Evolutionary conservation across 2,113 vertebrate genomes (phyloP).

Genomic region (Prochilodus magdalenae): DNA sequence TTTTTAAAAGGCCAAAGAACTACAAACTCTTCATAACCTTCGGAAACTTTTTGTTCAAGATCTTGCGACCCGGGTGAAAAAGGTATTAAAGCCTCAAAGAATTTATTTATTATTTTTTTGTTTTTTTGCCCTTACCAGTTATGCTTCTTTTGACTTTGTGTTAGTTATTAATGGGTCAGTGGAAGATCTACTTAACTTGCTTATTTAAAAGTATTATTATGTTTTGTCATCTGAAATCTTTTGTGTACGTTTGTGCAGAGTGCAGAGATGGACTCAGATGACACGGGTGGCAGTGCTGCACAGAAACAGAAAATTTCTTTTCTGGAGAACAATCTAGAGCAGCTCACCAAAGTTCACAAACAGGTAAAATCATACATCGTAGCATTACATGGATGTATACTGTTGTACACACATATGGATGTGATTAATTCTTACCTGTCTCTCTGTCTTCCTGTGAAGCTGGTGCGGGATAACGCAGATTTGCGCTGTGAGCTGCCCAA

Average conservation of each 20-base stretch:
- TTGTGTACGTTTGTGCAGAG: conserved; percentile 86
- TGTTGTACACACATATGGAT: background rate
- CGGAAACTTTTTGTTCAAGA: conserved; percentile 97
- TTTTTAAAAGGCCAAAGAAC: conserved; percentile 84
- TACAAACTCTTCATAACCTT: conserved; percentile 96
- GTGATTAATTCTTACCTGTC: no score
- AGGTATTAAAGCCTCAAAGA: conserved; percentile 75
- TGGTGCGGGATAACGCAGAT: conserved; percentile 94
- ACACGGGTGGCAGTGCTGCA: conserved; percentile 86
- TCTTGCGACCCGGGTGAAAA: conserved; percentile 90
- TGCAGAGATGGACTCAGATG: conserved; percentile 87
- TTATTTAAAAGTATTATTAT: background rate
- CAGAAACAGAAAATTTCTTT: conserved; percentile 97
- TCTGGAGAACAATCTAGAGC: conserved; percentile 96
- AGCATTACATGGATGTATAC: no score
- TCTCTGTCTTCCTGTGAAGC: conserved; percentile 67
- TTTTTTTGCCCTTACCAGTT: no score
- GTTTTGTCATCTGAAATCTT: no score
- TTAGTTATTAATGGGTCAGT: no score
- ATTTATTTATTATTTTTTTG: background rate
- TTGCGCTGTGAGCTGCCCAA: conserved; percentile 95
- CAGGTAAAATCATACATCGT: no score
- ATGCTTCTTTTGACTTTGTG: no score
- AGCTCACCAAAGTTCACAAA: conserved; percentile 95
- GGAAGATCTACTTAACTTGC: no score